Evolutionary conservation across 2,797 vertebrate species (phyloP).

Genomic region (Crypturellus tataupa): DNA sequence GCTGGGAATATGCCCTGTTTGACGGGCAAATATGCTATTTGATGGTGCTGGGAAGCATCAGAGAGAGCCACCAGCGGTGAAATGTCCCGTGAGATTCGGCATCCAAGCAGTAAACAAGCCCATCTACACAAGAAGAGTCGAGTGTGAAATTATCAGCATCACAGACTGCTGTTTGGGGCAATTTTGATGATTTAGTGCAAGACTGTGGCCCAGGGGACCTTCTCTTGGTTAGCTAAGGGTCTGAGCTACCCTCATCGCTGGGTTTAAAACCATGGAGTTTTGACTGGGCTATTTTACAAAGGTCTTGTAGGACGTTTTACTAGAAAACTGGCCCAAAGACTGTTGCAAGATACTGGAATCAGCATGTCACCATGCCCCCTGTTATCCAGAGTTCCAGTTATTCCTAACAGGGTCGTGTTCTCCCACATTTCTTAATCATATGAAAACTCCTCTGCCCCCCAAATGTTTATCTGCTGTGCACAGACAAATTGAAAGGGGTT

Average conservation of each 20-base stretch:
- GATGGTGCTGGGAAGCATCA: neutral
- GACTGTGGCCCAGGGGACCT: neutral
- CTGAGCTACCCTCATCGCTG: neutral
- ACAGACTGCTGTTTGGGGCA: neutral
- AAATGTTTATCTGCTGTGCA: constrained; percentile 43
- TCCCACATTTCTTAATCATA: constrained; percentile 29
- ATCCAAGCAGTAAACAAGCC: neutral
- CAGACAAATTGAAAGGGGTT: neutral
- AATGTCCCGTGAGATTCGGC: neutral
- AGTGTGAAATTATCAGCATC: neutral
- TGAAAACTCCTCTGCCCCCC: constrained; percentile 24
- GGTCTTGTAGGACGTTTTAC: neutral
- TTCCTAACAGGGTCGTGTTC: neutral
- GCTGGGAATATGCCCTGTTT: neutral
- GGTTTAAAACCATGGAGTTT: neutral
- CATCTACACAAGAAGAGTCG: neutral
- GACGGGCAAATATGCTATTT: neutral
- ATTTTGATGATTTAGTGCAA: neutral
- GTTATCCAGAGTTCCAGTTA: neutral
- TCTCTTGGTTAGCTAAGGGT: neutral
- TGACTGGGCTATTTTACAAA: neutral
- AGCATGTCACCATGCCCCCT: neutral
- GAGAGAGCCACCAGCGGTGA: neutral
- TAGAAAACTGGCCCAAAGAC: neutral
- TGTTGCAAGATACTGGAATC: neutral